Conservation (phyloP, 2,888 invertebrate species). For the Hypsopygia costalis region DNA sequence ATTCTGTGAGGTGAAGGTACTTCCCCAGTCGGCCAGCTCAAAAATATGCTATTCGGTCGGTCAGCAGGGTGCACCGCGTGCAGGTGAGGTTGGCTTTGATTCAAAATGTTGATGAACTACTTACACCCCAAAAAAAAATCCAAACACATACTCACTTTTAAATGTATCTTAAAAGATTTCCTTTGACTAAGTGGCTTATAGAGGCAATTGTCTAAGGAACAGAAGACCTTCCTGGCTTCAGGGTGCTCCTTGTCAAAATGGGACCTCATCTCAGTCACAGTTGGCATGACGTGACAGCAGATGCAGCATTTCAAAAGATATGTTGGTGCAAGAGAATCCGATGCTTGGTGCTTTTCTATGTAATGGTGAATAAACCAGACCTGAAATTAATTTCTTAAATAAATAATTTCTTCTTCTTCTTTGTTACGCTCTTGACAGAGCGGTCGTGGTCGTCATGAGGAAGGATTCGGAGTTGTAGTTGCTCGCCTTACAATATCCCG, state of each 20-base stretch:
- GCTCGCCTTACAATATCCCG: no score
- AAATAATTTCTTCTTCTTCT: no score
- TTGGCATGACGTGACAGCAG: constrained; percentile 51
- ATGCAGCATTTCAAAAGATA: constrained; percentile 63
- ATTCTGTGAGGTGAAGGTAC: no score
- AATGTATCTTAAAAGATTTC: constrained; percentile 66
- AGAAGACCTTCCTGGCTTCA: constrained; percentile 60
- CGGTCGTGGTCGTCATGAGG: no score
- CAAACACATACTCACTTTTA: constrained; percentile 53
- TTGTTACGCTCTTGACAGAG: no score
- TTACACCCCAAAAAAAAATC: no score
- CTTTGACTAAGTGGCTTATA: constrained; percentile 62
- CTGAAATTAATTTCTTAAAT: constrained; percentile 35
- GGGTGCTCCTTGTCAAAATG: constrained; percentile 59
- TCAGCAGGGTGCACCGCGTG: no score
- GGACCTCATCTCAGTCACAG: constrained; percentile 49
- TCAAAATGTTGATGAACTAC: no score
- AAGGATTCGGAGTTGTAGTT: no score
- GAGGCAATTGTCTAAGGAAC: constrained; percentile 56
- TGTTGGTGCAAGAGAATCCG: constrained; percentile 20
- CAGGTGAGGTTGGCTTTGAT: no score
- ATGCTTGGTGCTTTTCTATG: constrained; percentile 42
- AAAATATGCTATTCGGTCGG: no score
- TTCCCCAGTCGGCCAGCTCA: no score
- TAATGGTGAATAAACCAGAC: constrained; percentile 65